Evolutionary conservation across 1,140 invertebrate species (phyloP).

Genomic region (Zaprionus vittiger): DNA sequence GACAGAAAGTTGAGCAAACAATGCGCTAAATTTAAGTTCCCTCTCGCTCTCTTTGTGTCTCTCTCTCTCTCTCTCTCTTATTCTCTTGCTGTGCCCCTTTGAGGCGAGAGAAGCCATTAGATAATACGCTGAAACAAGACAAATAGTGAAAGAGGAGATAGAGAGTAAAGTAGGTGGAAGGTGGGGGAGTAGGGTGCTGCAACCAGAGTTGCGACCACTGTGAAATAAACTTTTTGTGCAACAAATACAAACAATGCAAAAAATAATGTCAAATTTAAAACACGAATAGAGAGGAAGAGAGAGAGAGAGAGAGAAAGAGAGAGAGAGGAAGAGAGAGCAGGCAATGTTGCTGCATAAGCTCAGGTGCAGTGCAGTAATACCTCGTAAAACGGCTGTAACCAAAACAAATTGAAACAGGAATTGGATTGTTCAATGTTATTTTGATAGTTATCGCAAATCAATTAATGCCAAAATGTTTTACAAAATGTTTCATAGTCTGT

Average conservation of each 20-base stretch:
- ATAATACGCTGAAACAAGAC: slow-evolving; percentile 19
- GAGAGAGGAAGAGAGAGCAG: neutral
- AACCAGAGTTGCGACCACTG: neutral
- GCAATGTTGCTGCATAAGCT: slow-evolving; percentile 2
- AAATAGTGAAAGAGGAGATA: neutral
- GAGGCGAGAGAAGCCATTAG: slow-evolving; percentile 39
- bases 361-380: neutral
- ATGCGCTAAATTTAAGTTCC: slow-evolving; percentile 13
- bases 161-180: neutral
- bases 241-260: slow-evolving; percentile 49
- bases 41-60: neutral
- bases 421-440: neutral
- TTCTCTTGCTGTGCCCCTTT: neutral
- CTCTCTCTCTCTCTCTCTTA: neutral
- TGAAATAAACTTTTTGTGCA: slow-evolving; percentile 20
- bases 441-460: neutral
- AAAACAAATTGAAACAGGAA: too few species aligned
- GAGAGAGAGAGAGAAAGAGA: too few species aligned
- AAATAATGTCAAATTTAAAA: slow-evolving; percentile 49
- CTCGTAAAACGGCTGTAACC: neutral
- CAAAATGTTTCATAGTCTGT: neutral
- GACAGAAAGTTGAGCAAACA: slow-evolving; percentile 46
- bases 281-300: neutral
- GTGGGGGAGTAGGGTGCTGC: neutral
- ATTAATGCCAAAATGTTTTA: neutral